phyloP scores from a whole-genome alignment of 2,888 invertebrate species.

The Troilus luridus region DNA sequence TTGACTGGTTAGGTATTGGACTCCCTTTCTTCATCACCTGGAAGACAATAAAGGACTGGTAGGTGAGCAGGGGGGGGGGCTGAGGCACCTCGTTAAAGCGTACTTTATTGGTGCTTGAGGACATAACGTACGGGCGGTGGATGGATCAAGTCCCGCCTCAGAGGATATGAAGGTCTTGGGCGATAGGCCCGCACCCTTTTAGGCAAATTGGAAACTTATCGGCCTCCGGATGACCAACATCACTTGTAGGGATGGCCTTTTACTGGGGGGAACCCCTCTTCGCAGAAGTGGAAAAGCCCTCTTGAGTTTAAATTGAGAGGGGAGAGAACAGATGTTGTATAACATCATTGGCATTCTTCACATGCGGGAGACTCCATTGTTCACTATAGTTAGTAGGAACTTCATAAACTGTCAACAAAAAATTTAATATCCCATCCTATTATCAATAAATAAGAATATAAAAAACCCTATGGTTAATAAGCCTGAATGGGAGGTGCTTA shows the following conservation, averaged over 20 bases:
- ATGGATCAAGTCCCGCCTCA: neutral
- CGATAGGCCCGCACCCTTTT: neutral
- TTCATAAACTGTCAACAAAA: too few relatives aligned
- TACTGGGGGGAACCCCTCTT: neutral
- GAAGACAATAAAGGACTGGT: neutral
- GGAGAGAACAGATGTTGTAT: neutral
- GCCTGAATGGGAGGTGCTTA: too few relatives aligned
- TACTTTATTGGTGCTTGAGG: neutral
- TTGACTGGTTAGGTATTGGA: neutral
- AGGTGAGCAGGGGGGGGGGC: neutral
- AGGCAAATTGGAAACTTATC: conserved; percentile 33
- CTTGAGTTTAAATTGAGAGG: neutral
- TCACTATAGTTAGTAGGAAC: too few relatives aligned
- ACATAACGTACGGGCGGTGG: neutral
- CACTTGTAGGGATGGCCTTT: neutral
- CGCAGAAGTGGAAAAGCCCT: neutral
- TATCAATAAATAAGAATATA: too few relatives aligned
- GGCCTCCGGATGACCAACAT: neutral
- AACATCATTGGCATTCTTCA: neutral
- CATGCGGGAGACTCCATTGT: too few relatives aligned
- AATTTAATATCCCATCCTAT: too few relatives aligned
- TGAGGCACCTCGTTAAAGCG: neutral
- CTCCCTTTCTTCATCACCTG: neutral
- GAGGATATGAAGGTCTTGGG: neutral
- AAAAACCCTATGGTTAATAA: too few relatives aligned